Conservation (phyloP, 2,888 invertebrate species). For the Marasmarcha lunaedactyla region DNA sequence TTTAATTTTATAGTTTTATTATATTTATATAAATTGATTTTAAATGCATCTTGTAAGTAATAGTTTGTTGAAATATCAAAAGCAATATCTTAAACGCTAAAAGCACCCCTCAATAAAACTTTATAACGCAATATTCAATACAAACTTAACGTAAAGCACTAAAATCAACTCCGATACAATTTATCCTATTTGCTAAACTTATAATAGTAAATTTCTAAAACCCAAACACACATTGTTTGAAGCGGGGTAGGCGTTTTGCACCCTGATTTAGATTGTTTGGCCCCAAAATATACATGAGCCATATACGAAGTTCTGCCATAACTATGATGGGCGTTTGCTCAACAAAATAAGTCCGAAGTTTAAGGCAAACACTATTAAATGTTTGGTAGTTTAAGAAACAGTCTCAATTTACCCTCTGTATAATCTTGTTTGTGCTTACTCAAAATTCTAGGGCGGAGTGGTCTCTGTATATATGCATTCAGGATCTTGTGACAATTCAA, state of each 20-base stretch:
- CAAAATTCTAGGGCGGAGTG: slow-evolving; percentile 53
- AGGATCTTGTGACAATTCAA: no score
- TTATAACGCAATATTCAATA: no score
- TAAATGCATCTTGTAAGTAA: no score
- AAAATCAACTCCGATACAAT: background rate
- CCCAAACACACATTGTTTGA: slow-evolving; percentile 5
- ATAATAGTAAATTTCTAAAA: background rate
- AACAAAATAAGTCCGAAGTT: slow-evolving; percentile 48
- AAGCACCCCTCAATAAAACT: no score
- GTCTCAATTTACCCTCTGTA: slow-evolving; percentile 43
- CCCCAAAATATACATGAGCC: background rate
- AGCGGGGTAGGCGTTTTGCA: slow-evolving; percentile 20
- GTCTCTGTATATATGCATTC: no score
- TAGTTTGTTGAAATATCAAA: no score
- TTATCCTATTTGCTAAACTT: background rate
- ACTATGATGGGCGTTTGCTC: slow-evolving; percentile 38
- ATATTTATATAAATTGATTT: no score
- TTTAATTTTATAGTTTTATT: no score
- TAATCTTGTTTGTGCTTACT: slow-evolving; percentile 60
- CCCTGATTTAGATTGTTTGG: slow-evolving; percentile 37
- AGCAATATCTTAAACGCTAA: no score
- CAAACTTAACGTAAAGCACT: background rate
- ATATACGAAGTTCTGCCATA: slow-evolving; percentile 35
- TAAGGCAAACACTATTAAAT: slow-evolving; percentile 54
- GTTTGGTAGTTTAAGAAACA: slow-evolving; percentile 59